phyloP scores from a whole-genome alignment of 2,113 vertebrate genomes.

The Bostrychus sinensis region DNA sequence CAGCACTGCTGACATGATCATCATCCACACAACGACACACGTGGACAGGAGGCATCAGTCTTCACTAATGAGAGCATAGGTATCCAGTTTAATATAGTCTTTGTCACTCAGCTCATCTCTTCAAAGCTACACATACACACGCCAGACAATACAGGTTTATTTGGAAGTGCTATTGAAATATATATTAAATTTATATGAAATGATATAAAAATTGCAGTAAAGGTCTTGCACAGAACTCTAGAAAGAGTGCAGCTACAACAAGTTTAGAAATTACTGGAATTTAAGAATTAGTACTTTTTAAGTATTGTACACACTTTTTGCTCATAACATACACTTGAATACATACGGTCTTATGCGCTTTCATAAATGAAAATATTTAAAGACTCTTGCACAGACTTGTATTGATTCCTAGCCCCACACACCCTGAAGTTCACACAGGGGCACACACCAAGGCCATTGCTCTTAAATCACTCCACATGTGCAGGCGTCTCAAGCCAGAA shows the following conservation, averaged over 20 bases:
- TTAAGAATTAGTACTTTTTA: no score
- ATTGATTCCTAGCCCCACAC: slow-evolving; percentile 11
- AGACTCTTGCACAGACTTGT: slow-evolving; percentile 17
- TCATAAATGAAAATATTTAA: slow-evolving; percentile 7
- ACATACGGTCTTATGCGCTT: neutral
- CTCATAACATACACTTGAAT: neutral
- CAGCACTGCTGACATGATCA: slow-evolving; percentile 30
- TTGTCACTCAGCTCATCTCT: neutral
- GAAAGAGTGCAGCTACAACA: no score
- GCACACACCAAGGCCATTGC: neutral
- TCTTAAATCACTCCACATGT: slow-evolving; percentile 48
- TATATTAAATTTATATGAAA: neutral
- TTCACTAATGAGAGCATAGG: slow-evolving; percentile 12
- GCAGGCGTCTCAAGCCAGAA: slow-evolving; percentile 43
- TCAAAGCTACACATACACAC: neutral
- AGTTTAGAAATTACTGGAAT: no score
- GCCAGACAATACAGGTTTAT: neutral
- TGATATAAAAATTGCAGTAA: no score
- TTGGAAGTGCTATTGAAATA: neutral
- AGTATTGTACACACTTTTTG: neutral
- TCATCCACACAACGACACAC: neutral
- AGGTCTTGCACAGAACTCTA: no score
- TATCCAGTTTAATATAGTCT: slow-evolving; percentile 1
- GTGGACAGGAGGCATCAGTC: slow-evolving; percentile 24
- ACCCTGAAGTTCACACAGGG: slow-evolving; percentile 14